Evolutionary conservation across 2,113 vertebrate species (phyloP).

Genomic region (Aspidoscelis tigris): DNA sequence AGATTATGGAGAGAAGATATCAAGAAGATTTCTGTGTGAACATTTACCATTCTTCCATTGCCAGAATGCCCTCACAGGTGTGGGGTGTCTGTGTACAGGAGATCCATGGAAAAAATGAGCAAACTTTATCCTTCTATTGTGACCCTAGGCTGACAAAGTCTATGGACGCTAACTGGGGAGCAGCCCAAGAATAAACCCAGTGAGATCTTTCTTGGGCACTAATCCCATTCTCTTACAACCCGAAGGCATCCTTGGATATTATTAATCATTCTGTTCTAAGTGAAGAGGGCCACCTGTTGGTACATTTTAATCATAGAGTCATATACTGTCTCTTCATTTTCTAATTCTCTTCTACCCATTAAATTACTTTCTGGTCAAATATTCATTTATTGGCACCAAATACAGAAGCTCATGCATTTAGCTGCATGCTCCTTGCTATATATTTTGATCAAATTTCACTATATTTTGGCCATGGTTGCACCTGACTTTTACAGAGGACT

Average conservation of each 20-base stretch:
- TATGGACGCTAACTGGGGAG: no score
- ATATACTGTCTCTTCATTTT: not conserved
- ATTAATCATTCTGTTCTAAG: constrained; percentile 46
- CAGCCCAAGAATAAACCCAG: not conserved
- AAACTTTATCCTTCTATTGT: no score
- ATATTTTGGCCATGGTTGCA: no score
- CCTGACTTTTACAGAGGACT: no score
- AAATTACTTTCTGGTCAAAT: not conserved
- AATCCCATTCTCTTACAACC: not conserved
- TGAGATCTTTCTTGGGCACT: not conserved
- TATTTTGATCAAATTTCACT: not conserved
- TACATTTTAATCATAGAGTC: accelerated
- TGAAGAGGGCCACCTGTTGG: constrained; percentile 69
- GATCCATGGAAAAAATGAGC: no score
- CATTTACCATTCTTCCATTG: no score
- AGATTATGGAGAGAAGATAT: no score
- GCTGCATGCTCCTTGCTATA: not conserved
- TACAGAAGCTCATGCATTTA: not conserved
- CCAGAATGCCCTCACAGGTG: no score
- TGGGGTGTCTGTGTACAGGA: no score
- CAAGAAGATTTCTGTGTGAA: no score
- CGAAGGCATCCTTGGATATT: not conserved
- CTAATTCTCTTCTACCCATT: not conserved
- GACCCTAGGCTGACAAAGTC: no score
- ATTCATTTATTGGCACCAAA: no score